phyloP scores from a whole-genome alignment of 1,140 invertebrate species.

The Platyscapa corneri region DNA sequence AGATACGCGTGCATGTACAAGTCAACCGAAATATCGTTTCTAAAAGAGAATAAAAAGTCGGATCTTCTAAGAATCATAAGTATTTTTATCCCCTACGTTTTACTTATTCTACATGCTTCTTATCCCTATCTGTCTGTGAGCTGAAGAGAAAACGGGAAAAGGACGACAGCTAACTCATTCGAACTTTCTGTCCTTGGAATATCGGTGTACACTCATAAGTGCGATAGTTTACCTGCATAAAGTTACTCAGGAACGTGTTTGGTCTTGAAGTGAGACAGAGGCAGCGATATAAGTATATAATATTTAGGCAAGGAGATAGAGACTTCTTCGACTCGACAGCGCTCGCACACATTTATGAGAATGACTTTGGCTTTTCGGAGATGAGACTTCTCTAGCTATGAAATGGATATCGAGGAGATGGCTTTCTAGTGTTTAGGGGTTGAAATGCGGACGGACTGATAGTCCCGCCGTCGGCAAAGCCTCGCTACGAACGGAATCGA shows the following conservation, averaged over 20 bases:
- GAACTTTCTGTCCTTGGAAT: conserved; percentile 26
- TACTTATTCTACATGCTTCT: conserved; percentile 36
- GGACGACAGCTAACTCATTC: conserved; percentile 25
- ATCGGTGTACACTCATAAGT: conserved; percentile 6
- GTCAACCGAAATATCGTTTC: not conserved
- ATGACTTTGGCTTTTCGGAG: conserved; percentile 41
- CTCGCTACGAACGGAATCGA: conserved; percentile 42
- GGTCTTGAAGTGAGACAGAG: conserved; percentile 25
- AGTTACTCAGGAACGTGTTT: conserved; percentile 43
- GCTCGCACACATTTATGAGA: conserved; percentile 55
- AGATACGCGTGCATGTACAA: not conserved
- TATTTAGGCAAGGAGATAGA: conserved; percentile 13
- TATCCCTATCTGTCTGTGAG: not conserved
- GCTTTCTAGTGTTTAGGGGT: conserved; percentile 64
- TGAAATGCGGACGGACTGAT: conserved; percentile 53
- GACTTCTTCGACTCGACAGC: conserved; percentile 26
- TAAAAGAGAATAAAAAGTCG: conserved; percentile 21
- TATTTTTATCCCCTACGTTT: conserved; percentile 36
- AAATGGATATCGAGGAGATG: conserved; percentile 57
- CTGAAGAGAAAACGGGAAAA: conserved; percentile 17
- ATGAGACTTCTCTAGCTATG: conserved; percentile 52
- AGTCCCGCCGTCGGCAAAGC: conserved; percentile 16
- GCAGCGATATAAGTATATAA: conserved; percentile 28
- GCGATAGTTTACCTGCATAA: conserved; percentile 44
- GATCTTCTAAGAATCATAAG: conserved; percentile 29